A percentile compares a stretch with the other conserved stretches of the same genome.
Conservation (phyloP, 2,888 invertebrate species). For the Eurois occulta region DNA sequence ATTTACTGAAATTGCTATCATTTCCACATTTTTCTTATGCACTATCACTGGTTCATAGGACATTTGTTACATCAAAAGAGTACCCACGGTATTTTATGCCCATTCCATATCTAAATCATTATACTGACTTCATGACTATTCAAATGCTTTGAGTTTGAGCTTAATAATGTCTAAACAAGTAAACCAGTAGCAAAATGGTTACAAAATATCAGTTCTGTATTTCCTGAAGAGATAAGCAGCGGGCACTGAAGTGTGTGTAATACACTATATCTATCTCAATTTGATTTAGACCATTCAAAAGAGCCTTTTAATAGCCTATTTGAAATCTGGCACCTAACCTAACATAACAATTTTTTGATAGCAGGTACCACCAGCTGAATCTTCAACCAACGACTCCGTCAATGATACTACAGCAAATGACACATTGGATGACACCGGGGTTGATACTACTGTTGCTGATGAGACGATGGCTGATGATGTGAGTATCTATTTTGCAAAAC, state of each 20-base stretch:
- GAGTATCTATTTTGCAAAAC: constrained; percentile 47
- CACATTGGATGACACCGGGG: constrained; percentile 77
- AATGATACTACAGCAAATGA: constrained; percentile 77
- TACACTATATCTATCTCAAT: no score
- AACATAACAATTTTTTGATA: not conserved
- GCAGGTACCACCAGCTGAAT: constrained; percentile 61
- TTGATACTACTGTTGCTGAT: constrained; percentile 79
- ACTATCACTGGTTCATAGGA: no score
- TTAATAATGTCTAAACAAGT: no score
- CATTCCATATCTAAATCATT: no score
- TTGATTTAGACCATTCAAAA: not conserved
- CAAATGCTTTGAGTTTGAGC: no score
- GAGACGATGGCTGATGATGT: constrained; percentile 82
- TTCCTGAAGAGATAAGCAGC: not conserved
- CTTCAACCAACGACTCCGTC: constrained; percentile 72
- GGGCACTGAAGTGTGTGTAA: not conserved
- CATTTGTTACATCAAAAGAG: no score
- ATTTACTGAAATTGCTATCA: no score
- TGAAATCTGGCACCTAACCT: not conserved
- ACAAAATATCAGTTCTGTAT: not conserved
- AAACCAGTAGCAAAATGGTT: not conserved
- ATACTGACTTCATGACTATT: no score
- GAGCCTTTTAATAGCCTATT: not conserved
- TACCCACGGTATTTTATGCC: no score
- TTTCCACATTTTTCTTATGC: no score